Base-by-base conservation (phyloP, 1,140 invertebrate genomes). In the Antheraea mylitta region DNA sequence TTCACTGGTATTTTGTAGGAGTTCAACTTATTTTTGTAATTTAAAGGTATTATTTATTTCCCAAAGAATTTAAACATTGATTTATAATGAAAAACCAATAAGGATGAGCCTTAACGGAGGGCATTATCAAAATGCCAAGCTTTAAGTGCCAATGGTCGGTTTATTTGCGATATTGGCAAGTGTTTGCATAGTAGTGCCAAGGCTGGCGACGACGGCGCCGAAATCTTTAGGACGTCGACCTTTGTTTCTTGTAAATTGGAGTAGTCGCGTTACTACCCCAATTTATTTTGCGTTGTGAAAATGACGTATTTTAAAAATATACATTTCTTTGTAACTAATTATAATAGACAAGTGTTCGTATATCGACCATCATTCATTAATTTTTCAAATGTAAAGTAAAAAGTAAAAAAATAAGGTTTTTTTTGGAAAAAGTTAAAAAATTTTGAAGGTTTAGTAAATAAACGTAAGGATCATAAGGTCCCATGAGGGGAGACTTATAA, bases 141-240 rank as follows among this genome's bases (percentile, higher is more conserved):
- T 60, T 72, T 76, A 68, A 77, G 77, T 90, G 89, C 86, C 89
- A 91, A 86, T 81, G 73, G 69, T 71, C 80, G 77, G 85, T 84
- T 89, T 91, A 91, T 91, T 90, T 91, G 85, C 80, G 81, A 87
- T 83, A 85, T 91, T 91, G 87, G 89, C 87, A 90, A 80, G 74
- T 71, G 71, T 61, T 70, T 66, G 59, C 69, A 71, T 62, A 64
- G 72, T 69, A 78, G 71, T 70, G 78, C 84, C 86, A 88, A 91
- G 89, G 86, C 80, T 87, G 79, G 65, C 70, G 75, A 73, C 80
- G 70, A 76, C 76, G 83, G 85, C 86, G 87, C 87, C 86, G 77
- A 64, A 68, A 77, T 72, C 68, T 70, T 66, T 67, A 75, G 88
- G 80, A 68, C 89, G 70, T 81, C 82, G 86, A 91, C 89, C 84